These are phyloP conservation scores for Echeneis naucrates DNA, from an alignment of 2,797 vertebrate species.

Conservation along the genomic window DNA sequence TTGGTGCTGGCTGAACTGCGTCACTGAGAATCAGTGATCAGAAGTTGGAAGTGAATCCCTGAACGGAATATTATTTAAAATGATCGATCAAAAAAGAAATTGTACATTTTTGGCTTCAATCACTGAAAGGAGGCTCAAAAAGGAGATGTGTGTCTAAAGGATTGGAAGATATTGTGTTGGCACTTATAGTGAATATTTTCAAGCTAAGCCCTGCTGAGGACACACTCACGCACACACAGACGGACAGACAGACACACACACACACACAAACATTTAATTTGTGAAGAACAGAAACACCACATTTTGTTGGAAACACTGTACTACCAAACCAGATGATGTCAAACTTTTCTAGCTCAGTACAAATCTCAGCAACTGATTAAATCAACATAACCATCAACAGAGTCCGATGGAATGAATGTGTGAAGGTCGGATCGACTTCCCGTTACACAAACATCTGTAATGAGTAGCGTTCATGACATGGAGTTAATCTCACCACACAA, in stretches of 20 bases:
- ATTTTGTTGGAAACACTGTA: constrained; percentile 31
- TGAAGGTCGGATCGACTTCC: constrained; percentile 44
- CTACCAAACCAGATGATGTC: constrained; percentile 52
- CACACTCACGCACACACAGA: too few species aligned
- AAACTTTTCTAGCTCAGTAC: constrained; percentile 45
- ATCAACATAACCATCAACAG: constrained; percentile 49
- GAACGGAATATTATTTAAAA: neutral
- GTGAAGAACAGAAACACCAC: constrained; percentile 42
- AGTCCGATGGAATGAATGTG: constrained; percentile 15
- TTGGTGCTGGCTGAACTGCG: neutral
- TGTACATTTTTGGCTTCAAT: neutral
- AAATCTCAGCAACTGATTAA: constrained; percentile 31
- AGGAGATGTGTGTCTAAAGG: neutral
- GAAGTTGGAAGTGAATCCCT: neutral
- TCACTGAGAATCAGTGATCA: neutral
- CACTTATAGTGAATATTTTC: neutral
- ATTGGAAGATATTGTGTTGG: neutral
- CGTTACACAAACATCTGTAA: constrained; percentile 52
- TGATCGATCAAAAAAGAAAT: neutral
- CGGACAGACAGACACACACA: too few species aligned
- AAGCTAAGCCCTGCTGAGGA: neutral
- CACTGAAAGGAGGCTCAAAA: neutral
- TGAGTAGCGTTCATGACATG: constrained; percentile 5
- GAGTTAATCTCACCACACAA: neutral
- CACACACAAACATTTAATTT: constrained; percentile 7